A percentile compares a stretch with the other conserved stretches of the same genome.
Conservation (phyloP, 2,113 vertebrate genomes). For the Syngnathus floridae region DNA sequence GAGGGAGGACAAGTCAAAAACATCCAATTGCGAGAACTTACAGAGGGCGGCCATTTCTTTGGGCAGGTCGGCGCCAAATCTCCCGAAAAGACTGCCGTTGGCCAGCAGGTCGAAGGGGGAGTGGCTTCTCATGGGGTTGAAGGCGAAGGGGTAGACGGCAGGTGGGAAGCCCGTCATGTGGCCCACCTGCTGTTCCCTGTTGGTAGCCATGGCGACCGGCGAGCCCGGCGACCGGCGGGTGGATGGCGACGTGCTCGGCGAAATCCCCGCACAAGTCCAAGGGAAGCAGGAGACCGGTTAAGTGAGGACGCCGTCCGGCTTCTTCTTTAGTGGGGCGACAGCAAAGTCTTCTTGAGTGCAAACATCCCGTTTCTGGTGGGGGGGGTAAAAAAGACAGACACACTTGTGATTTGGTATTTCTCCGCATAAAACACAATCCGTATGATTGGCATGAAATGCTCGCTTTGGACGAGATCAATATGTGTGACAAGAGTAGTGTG, state of each 20-base stretch:
- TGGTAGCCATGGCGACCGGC: slow-evolving; percentile 78
- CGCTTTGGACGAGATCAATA: slow-evolving; percentile 40
- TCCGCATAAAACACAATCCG: slow-evolving; percentile 22
- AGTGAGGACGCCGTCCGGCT: background rate
- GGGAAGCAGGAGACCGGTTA: slow-evolving; percentile 15
- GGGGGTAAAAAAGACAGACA: slow-evolving; percentile 12
- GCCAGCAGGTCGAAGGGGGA: slow-evolving; percentile 85
- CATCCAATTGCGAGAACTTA: slow-evolving; percentile 68
- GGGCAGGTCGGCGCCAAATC: slow-evolving; percentile 84
- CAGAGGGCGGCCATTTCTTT: slow-evolving; percentile 92
- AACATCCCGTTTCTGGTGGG: slow-evolving; percentile 38
- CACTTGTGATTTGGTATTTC: slow-evolving; percentile 14
- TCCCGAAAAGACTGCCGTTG: slow-evolving; percentile 79
- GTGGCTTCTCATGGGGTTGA: slow-evolving; percentile 82
- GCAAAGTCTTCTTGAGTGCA: slow-evolving; percentile 28
- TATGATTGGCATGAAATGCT: slow-evolving; percentile 17
- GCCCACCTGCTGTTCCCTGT: slow-evolving; percentile 82
- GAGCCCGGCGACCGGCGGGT: slow-evolving; percentile 23
- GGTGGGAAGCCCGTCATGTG: slow-evolving; percentile 84
- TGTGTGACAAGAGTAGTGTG: slow-evolving; percentile 39
- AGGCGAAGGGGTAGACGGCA: slow-evolving; percentile 84
- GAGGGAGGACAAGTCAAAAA: slow-evolving; percentile 13
- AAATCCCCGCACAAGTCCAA: slow-evolving; percentile 21
- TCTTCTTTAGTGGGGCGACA: slow-evolving; percentile 16
- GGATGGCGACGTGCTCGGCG: slow-evolving; percentile 11